Conservation (phyloP, 1,140 invertebrate genomes). For the Bombus cullumanus region DNA sequence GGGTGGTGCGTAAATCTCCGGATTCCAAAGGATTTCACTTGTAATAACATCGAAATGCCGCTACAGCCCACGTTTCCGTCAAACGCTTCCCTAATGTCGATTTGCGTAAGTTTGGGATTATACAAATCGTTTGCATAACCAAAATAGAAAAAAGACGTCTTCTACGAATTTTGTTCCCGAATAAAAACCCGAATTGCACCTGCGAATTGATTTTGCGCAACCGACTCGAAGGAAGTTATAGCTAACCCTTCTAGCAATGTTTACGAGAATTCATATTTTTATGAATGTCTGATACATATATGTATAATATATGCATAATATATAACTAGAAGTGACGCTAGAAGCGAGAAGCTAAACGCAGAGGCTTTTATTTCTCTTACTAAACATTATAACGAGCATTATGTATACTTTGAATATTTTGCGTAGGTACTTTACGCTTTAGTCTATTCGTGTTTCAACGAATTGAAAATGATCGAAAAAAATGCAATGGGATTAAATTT, state of each 20-base stretch:
- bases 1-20: not conserved
- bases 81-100: not conserved
- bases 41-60: not conserved
- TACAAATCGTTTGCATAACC: not conserved
- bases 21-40: constrained; percentile 36
- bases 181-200: not conserved
- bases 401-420: no score
- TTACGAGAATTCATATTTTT: no score
- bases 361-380: not conserved
- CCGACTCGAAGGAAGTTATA: not conserved
- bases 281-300: no score
- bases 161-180: not conserved
- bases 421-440: no score
- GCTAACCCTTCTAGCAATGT: no score
- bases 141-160: not conserved
- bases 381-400: not conserved
- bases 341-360: not conserved
- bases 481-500: not conserved
- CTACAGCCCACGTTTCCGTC: no score
- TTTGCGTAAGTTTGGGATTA: not conserved
- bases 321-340: not conserved
- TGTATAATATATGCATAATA: no score
- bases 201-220: not conserved
- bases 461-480: not conserved
- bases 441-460: no score